Evolutionary conservation across 2,888 invertebrate genomes (phyloP).

Genomic region (Oxytorus armatus): DNA sequence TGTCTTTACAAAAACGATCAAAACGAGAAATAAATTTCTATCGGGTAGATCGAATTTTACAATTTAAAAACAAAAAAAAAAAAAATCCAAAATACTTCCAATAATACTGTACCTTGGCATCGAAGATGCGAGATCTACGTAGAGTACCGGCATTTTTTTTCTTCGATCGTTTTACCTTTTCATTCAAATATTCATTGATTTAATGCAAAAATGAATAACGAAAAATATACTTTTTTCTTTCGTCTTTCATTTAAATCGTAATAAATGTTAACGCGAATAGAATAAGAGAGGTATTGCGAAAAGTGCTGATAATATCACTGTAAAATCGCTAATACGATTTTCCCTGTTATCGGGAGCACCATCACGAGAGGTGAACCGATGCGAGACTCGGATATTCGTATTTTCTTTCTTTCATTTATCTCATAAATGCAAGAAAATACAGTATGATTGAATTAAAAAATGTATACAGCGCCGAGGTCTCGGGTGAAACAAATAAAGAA

Average conservation of each 20-base stretch:
- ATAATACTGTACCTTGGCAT: conserved; percentile 88
- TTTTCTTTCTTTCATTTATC: background rate
- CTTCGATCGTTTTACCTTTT: conserved; percentile 69
- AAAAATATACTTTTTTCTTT: conserved; percentile 14
- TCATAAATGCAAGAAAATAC: conserved; percentile 35
- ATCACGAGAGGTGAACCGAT: conserved; percentile 36
- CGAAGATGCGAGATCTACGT: conserved; percentile 91
- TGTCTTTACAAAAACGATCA: no score
- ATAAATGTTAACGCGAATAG: conserved; percentile 3
- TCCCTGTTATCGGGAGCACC: conserved; percentile 45
- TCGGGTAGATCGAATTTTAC: no score
- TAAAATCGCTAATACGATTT: conserved; percentile 22
- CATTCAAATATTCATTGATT: conserved; percentile 32
- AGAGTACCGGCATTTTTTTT: conserved; percentile 87
- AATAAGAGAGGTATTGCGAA: conserved; percentile 24
- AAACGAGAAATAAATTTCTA: background rate
- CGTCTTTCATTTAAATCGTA: background rate
- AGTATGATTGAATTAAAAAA: conserved; percentile 22
- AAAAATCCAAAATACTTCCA: conserved; percentile 11
- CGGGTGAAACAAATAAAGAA: conserved; percentile 60
- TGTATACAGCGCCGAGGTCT: conserved; percentile 44
- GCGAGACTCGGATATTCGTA: background rate
- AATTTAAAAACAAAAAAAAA: background rate
- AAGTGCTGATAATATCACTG: background rate
- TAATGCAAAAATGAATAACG: background rate